Evolutionary conservation across 2,797 vertebrate genomes (phyloP).

Genomic region (Euphonia xanthogaster): DNA sequence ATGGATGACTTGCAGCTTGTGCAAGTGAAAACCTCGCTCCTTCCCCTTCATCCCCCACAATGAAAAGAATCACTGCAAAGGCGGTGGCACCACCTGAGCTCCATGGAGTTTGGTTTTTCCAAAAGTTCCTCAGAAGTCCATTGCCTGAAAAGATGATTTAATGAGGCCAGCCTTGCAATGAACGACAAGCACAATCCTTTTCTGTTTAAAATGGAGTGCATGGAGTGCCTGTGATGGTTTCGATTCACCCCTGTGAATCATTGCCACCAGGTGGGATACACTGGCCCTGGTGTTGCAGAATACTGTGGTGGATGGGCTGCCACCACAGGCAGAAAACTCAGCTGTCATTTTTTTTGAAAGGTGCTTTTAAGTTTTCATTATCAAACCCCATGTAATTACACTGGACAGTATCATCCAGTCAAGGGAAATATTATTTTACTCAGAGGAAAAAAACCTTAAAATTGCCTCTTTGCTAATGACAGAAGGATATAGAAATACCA

Average conservation of each 20-base stretch:
- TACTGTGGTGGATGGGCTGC: background rate
- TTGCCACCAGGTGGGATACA: fast-evolving
- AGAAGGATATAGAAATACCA: background rate
- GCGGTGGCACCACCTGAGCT: background rate
- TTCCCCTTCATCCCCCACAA: background rate
- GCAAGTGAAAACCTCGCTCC: background rate
- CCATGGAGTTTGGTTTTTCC: background rate
- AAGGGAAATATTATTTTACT: background rate
- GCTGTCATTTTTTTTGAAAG: background rate
- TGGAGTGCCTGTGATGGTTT: background rate
- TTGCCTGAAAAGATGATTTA: background rate
- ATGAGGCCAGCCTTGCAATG: background rate
- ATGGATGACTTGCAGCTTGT: background rate
- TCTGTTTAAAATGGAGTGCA: fast-evolving
- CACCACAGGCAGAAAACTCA: background rate
- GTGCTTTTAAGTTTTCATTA: background rate
- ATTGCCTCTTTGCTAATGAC: background rate
- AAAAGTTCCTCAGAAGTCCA: background rate
- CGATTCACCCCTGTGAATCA: background rate
- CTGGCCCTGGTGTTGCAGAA: background rate
- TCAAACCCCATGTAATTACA: background rate
- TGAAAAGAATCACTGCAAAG: background rate
- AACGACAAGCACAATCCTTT: background rate
- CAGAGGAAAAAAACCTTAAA: background rate
- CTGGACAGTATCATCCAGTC: background rate